These are phyloP conservation scores for Drosophila ustulata DNA, from an alignment of 2,888 invertebrate species.

Conservation along the genomic window DNA sequence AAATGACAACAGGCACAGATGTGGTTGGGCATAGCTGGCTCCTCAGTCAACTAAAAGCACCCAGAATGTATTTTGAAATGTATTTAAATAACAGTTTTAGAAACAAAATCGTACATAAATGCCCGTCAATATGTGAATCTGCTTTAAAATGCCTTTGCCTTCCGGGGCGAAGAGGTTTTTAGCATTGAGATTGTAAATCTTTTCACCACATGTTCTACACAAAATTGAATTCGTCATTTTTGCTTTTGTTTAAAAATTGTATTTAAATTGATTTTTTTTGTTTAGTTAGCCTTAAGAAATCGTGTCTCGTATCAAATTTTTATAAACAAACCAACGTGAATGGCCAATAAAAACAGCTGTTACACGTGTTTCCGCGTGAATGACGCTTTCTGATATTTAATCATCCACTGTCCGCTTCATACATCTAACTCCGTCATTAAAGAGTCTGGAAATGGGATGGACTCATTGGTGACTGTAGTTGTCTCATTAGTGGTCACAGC, in stretches of 20 bases:
- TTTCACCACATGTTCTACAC: conserved; percentile 41
- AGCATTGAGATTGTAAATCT: conserved; percentile 25
- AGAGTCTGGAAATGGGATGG: conserved; percentile 28
- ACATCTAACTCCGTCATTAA: conserved; percentile 43
- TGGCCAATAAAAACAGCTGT: conserved; percentile 32
- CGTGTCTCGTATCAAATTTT: background rate
- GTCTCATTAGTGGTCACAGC: background rate
- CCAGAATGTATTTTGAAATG: background rate
- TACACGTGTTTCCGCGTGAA: conserved; percentile 13
- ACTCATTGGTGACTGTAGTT: conserved; percentile 8
- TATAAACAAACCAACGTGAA: conserved; percentile 16
- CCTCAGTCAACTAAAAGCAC: conserved; percentile 17
- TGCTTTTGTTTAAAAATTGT: background rate
- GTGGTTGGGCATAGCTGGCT: conserved; percentile 15
- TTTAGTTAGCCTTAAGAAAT: background rate
- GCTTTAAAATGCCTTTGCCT: conserved; percentile 6
- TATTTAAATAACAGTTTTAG: background rate
- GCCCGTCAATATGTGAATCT: conserved; percentile 37
- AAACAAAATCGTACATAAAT: conserved; percentile 33
- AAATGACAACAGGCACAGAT: conserved; percentile 35
- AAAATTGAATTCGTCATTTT: conserved; percentile 19
- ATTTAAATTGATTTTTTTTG: background rate
- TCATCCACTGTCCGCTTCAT: conserved; percentile 1
- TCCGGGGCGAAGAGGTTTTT: conserved; percentile 32
- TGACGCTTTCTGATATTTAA: background rate